Evolutionary conservation across 1,140 invertebrate genomes (phyloP), one percentile per base, ranked within the genome.

Genomic region (Drosophila tropicalis): DNA sequence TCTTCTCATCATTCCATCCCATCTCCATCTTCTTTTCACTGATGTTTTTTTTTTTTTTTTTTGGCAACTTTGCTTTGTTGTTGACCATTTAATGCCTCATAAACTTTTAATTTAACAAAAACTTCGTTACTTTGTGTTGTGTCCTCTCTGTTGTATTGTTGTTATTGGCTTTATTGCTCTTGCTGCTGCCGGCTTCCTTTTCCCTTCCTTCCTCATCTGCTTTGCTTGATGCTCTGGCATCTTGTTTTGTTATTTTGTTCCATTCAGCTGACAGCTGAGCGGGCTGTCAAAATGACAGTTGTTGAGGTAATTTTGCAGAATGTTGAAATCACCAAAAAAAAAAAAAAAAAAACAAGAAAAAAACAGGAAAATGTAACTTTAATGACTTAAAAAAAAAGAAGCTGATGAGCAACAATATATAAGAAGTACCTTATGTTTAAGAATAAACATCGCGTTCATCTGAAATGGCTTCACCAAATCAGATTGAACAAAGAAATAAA

Each of bases 81-180:
- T 74, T 90, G 82, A 76, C 76, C 87, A 90, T 90, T 90, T 83
- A 90, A 90, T 90, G 87, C 83, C 76, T 76, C 87, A 87, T 83
- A 90, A 87, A 90, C 72, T 87, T 81, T 90, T 81, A 83, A 90
- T 90, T 90, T 87, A 87, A 90, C 76, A 90, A 87, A 90, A 90
- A 89, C 76, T 80, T 87, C 80, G 76, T 83, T 87, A 77, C 79
- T 80, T 79, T 75, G 70, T 75, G 70, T 67, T 34, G 60, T 40
- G 60, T 40, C 55, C 63, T 40, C 55, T 80, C 62, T 78, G 72
- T 67, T 85, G 69, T 63, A 78, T 81, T 78, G 39, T 86, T 78
- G 74, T 81, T 85, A 81, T 81, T 82, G 69, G 58, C 74, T 73
- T 84, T 81, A 70, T 67, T 74, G 71, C 56, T 61, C 44, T 51